Percentiles rank a stretch among this genome's conserved stretches.
Conservation (phyloP, 2,113 vertebrate genomes). For the Nipponia nippon region DNA sequence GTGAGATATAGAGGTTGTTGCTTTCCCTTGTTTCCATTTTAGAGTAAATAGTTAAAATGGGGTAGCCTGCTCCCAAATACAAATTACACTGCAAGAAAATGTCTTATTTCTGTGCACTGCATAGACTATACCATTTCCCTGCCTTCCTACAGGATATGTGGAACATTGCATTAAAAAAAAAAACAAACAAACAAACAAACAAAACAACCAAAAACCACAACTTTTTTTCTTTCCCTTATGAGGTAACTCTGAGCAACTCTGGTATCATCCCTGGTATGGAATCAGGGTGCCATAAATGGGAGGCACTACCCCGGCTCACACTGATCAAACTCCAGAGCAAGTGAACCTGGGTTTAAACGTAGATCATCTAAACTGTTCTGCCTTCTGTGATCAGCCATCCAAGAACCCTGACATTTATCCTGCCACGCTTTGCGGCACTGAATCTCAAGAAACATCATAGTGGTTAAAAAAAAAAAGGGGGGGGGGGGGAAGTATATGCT, state of each 20-base stretch:
- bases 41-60: background rate
- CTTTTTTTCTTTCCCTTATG: background rate
- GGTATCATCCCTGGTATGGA: background rate
- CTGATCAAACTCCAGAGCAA: background rate
- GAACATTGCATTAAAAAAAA: background rate
- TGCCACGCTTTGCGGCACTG: background rate
- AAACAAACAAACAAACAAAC: too few species aligned
- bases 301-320: rapidly evolving
- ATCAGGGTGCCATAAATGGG: background rate
- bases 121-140: background rate
- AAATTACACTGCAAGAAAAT: background rate
- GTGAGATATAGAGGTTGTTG: background rate
- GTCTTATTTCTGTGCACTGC: background rate
- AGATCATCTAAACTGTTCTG: background rate
- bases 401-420: background rate
- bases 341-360: background rate
- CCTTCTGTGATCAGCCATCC: background rate
- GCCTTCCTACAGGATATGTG: background rate
- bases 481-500: background rate
- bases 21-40: background rate
- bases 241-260: background rate
- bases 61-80: background rate
- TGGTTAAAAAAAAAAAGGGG: background rate
- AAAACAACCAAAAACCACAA: too few species aligned
- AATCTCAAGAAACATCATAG: background rate